Conservation (phyloP, 2,113 vertebrate genomes). For the Dicentrarchus labrax region DNA sequence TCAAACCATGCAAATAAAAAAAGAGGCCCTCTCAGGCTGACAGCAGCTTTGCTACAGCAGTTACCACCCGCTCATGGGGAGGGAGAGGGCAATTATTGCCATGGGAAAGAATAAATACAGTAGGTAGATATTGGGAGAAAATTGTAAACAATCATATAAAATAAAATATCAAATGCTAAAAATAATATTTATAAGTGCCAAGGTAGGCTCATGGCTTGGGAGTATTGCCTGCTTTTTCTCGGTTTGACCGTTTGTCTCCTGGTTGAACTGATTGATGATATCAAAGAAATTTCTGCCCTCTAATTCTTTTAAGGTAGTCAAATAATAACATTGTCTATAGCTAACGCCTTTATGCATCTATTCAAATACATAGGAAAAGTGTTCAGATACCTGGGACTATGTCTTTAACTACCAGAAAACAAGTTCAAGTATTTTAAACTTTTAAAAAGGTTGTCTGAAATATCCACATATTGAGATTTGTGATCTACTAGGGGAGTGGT, state of each 20-base stretch:
- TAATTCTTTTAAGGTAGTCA: constrained; percentile 17
- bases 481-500: constrained; percentile 53
- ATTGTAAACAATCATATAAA: constrained; percentile 18
- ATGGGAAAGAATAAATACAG: constrained; percentile 32
- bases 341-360: constrained; percentile 58
- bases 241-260: constrained; percentile 25
- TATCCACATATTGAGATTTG: constrained; percentile 60
- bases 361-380: constrained; percentile 56
- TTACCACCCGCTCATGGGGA: constrained; percentile 16
- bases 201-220: constrained; percentile 18
- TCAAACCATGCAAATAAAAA: constrained; percentile 57
- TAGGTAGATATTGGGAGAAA: constrained; percentile 1
- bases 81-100: constrained; percentile 57
- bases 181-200: constrained; percentile 15
- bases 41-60: constrained; percentile 41
- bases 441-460: constrained; percentile 64
- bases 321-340: constrained; percentile 49
- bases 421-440: constrained; percentile 52
- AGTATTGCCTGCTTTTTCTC: constrained; percentile 29
- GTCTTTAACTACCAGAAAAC: constrained; percentile 62
- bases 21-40: constrained; percentile 29
- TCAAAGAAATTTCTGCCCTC: constrained; percentile 30
- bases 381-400: constrained; percentile 43
- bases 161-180: constrained; percentile 37
- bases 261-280: constrained; percentile 36